Evolutionary conservation across 2,888 invertebrate species (phyloP).

Genomic region (Leptothorax acervorum): DNA sequence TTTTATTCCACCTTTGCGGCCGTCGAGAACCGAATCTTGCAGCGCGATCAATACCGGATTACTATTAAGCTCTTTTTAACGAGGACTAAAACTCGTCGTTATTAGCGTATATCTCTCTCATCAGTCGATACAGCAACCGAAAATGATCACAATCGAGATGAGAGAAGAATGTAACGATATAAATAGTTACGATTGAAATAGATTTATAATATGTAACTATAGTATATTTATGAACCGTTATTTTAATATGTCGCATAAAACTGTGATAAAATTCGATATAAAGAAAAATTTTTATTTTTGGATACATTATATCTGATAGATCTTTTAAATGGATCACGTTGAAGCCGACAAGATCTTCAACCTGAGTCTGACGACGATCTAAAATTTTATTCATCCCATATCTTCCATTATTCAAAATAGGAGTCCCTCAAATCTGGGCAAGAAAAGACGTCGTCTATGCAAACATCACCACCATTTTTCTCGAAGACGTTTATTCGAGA

Average conservation of each 20-base stretch:
- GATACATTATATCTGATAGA: constrained; percentile 8
- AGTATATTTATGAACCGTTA: neutral
- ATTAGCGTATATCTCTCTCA: neutral
- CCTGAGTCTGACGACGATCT: constrained; percentile 39
- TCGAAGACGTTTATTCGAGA: constrained; percentile 45
- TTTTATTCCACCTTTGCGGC: constrained; percentile 79
- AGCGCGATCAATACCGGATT: constrained; percentile 66
- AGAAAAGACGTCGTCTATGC: constrained; percentile 55
- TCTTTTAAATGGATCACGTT: constrained; percentile 10
- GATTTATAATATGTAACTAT: neutral
- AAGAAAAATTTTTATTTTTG: neutral
- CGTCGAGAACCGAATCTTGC: constrained; percentile 52
- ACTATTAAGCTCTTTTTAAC: constrained; percentile 67
- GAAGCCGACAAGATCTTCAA: constrained; percentile 2
- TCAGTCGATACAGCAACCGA: neutral
- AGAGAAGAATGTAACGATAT: neutral
- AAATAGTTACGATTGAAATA: neutral
- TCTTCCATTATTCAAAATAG: constrained; percentile 70
- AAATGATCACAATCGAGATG: neutral
- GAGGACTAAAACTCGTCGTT: constrained; percentile 22
- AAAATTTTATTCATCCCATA: constrained; percentile 57
- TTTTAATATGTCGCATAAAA: neutral
- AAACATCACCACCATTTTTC: constrained; percentile 69
- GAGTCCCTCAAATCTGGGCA: constrained; percentile 63
- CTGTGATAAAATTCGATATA: neutral